Conservation (phyloP, 2,797 vertebrate genomes). For the Crax fasciolata region DNA sequence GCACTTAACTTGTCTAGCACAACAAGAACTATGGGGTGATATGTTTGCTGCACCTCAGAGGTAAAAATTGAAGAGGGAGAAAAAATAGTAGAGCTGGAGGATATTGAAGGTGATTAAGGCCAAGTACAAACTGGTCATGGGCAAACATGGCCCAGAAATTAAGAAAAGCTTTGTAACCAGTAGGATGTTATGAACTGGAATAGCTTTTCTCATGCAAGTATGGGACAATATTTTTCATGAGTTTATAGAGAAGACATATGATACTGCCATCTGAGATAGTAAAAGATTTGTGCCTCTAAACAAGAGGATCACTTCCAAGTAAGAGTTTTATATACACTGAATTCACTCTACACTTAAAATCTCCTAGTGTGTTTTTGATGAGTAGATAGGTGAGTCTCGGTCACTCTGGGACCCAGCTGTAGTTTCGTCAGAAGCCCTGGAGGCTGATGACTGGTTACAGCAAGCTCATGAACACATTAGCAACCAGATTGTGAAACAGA, state of each 20-base stretch:
- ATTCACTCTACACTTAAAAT: not conserved
- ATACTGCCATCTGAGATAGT: not conserved
- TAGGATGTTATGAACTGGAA: not conserved
- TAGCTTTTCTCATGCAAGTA: not conserved
- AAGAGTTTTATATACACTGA: not conserved
- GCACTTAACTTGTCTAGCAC: not conserved
- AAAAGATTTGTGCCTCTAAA: not conserved
- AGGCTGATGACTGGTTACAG: not conserved
- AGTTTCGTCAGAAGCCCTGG: not conserved
- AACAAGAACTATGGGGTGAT: not conserved
- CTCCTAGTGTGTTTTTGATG: not conserved
- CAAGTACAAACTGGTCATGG: not conserved
- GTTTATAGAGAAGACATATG: not conserved
- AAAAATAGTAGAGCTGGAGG: not conserved
- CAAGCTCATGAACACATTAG: slow-evolving; percentile 7
- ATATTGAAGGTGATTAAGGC: not conserved
- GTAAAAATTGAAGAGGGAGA: not conserved
- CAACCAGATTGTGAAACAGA: not conserved
- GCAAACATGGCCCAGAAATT: not conserved
- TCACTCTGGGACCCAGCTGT: not conserved
- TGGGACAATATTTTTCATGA: not conserved
- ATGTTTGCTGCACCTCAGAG: not conserved
- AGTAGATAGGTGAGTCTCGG: not conserved
- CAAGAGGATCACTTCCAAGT: not conserved
- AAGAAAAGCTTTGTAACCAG: not conserved